A percentile compares a stretch with the other conserved stretches of the same genome.
Evolutionary conservation across 2,797 vertebrate genomes (phyloP).

Genomic region (Diplodus puntazzo): DNA sequence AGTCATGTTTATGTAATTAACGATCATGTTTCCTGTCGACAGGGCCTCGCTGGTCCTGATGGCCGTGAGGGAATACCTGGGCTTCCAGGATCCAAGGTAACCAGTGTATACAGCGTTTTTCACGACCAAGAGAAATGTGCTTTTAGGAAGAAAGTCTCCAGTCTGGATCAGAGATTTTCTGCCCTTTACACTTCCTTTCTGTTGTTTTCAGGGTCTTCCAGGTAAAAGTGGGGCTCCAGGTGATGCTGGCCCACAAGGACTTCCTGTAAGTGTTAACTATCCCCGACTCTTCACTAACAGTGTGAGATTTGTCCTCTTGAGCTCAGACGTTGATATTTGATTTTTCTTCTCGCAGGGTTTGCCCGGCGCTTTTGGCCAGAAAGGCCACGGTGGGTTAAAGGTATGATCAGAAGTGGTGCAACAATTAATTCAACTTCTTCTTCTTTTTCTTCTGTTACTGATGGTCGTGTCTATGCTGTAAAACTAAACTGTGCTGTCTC

Average conservation of each 20-base stretch:
- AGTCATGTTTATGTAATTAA: neutral
- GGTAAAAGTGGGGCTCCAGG: slow-evolving; percentile 94
- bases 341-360: slow-evolving; percentile 86
- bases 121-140: neutral
- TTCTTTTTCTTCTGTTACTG: neutral
- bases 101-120: neutral
- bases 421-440: neutral
- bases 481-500: neutral
- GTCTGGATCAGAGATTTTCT: neutral
- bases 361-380: slow-evolving; percentile 90
- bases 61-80: slow-evolving; percentile 95
- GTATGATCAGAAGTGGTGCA: slow-evolving; percentile 74
- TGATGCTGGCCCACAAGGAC: slow-evolving; percentile 90
- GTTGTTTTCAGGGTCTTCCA: slow-evolving; percentile 87
- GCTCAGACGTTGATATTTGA: slow-evolving; percentile 16
- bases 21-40: neutral
- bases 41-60: slow-evolving; percentile 93
- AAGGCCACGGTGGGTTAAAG: slow-evolving; percentile 88
- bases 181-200: neutral
- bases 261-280: slow-evolving; percentile 89
- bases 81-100: slow-evolving; percentile 92
- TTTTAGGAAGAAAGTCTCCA: neutral
- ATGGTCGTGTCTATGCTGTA: neutral
- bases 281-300: neutral
- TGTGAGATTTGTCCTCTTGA: neutral